phyloP scores from a whole-genome alignment of 2,888 invertebrate species.

The Dolomedes plantarius region DNA sequence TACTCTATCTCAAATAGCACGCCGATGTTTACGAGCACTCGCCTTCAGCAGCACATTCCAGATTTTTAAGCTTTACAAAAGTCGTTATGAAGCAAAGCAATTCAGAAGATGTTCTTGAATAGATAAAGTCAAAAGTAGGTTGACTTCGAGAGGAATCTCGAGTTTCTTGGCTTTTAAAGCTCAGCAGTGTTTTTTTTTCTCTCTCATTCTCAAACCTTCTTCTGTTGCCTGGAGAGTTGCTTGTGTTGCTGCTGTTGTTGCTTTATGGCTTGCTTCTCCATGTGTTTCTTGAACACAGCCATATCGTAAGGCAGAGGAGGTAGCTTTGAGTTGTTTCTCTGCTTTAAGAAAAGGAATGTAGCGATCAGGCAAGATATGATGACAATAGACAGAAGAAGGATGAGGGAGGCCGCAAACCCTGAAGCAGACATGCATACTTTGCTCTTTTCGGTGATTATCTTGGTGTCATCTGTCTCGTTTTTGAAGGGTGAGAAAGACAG shows the following conservation, averaged over 20 bases:
- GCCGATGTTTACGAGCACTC: too few relatives aligned
- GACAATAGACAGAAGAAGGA: constrained; percentile 88
- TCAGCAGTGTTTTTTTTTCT: neutral
- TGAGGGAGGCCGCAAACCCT: constrained; percentile 90
- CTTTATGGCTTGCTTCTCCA: constrained; percentile 52
- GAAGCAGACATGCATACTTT: constrained; percentile 93
- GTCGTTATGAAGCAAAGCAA: too few relatives aligned
- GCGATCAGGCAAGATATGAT: constrained; percentile 90
- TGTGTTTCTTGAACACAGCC: constrained; percentile 64
- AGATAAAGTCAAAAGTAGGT: neutral
- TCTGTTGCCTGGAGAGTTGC: neutral
- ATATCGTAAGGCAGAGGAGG: constrained; percentile 58
- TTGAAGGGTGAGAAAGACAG: constrained; percentile 80
- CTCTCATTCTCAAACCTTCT: neutral
- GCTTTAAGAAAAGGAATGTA: constrained; percentile 88
- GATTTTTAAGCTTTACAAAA: too few relatives aligned
- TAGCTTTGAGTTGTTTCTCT: constrained; percentile 76
- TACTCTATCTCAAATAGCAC: too few relatives aligned
- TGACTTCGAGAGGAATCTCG: too few relatives aligned
- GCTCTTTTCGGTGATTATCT: constrained; percentile 69
- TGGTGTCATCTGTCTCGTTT: constrained; percentile 49
- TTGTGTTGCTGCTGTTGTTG: constrained; percentile 34
- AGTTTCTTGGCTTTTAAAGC: too few relatives aligned
- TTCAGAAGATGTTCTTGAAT: neutral
- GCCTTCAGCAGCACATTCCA: too few relatives aligned